These are phyloP conservation scores for Galeopterus variegatus DNA, from an alignment of 2,113 vertebrate genomes.

Conservation along the genomic window DNA sequence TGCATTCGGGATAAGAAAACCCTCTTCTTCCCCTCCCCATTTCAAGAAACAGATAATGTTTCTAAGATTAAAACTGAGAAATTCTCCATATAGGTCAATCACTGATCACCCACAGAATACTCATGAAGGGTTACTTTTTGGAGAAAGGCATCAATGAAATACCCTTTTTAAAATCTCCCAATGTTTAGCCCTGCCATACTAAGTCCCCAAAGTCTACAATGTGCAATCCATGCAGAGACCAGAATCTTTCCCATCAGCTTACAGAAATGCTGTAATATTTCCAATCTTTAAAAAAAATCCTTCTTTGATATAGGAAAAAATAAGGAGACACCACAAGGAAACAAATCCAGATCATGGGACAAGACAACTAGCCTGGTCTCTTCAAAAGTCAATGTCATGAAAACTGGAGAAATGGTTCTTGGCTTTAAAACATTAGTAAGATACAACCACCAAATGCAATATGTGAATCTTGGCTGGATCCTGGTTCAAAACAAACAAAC, in stretches of 20 bases:
- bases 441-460: slow-evolving; percentile 68
- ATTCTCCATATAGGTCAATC: not conserved
- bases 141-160: not conserved
- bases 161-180: slow-evolving; percentile 43
- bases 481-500: slow-evolving; percentile 70
- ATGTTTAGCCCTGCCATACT: not conserved
- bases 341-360: slow-evolving; percentile 61
- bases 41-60: slow-evolving; percentile 58
- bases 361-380: slow-evolving; percentile 73
- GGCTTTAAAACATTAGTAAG: slow-evolving; percentile 76
- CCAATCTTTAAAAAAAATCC: not conserved
- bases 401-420: slow-evolving; percentile 74
- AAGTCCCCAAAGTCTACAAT: slow-evolving; percentile 16
- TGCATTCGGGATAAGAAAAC: not conserved
- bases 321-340: slow-evolving; percentile 67
- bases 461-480: slow-evolving; percentile 71
- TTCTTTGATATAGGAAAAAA: slow-evolving; percentile 45
- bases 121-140: not conserved
- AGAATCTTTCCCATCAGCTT: slow-evolving; percentile 55
- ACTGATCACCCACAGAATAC: not conserved
- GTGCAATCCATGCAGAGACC: slow-evolving; percentile 2
- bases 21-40: not conserved
- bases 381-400: slow-evolving; percentile 75
- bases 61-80: slow-evolving; percentile 49
- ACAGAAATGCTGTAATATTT: not conserved